Base-by-base conservation (phyloP, 2,797 vertebrate genomes). In the Champsocephalus esox region DNA sequence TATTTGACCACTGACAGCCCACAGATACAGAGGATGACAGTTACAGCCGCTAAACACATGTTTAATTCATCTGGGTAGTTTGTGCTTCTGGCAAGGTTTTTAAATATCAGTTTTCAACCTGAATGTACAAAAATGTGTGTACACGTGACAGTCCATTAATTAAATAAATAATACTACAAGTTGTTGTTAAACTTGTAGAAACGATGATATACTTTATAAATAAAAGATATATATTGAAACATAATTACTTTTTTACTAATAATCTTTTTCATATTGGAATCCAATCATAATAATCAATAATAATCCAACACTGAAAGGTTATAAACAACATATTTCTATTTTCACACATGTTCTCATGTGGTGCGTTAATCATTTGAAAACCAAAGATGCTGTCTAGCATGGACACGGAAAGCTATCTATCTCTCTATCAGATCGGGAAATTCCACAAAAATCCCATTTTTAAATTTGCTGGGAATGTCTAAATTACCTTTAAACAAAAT, bases 1-100 rank as follows among this genome's bases (percentile, higher is more conserved):
- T 89, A 88, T 87, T 14, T 83, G 81, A 90, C 84, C 32, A 46
- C 46, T 54, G 68, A 83, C 70, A 73, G 66, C 28, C 50, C 21
- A 75, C 60, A 52, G 52, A 72, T 69, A 82, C 58, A 62, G 48
- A 69, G 73, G 60, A 79, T 60, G 66, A 54, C 38, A 44, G 21
- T 61, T 62, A 12, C 55, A 24, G 3, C 5, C 9, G 9, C 57
- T 71, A 58, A 66, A 77, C 68, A 79, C 41, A 66, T 80, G 63
- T 71, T 83, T 49, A 7, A 65, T 62, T 68, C 12, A 66, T 1
- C 1, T 12, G 4, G 32, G 19, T 4, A 14, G 16, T 12, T 11
- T 9, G 17, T 44, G 9, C 6, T 21, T 74, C 51, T 56, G 4
- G 5, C 24, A 49, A 41, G 5, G 16, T 50, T 58, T 65, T n/a